Evolutionary conservation across 2,797 vertebrate species (phyloP).

Genomic region (Crocodylus rhombifer): DNA sequence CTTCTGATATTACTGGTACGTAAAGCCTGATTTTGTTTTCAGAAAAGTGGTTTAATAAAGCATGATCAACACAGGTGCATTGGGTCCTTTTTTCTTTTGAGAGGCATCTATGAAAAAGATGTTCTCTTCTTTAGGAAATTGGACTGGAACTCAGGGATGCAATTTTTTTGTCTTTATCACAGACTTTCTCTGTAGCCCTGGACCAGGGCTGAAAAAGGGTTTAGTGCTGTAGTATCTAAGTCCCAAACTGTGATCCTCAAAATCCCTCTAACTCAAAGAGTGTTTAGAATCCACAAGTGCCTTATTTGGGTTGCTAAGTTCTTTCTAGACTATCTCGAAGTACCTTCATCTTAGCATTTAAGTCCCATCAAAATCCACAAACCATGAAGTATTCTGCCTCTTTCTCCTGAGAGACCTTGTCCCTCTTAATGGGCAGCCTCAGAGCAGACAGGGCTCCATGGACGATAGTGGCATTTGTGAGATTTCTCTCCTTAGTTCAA

Average conservation of each 20-base stretch:
- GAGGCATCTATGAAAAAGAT: no score
- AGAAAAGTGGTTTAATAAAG: no score
- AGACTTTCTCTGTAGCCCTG: no score
- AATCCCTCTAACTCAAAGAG: neutral
- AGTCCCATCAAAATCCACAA: neutral
- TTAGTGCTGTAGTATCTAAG: neutral
- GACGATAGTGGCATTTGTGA: neutral
- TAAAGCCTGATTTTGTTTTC: no score
- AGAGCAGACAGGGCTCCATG: neutral
- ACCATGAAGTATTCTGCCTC: rapidly evolving
- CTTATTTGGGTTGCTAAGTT: neutral
- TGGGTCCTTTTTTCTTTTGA: no score
- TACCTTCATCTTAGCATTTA: neutral
- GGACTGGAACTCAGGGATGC: no score
- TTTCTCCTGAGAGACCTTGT: neutral
- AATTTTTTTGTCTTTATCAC: no score
- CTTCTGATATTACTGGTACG: no score
- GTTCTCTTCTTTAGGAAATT: no score
- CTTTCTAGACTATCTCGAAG: neutral
- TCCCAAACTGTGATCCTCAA: neutral
- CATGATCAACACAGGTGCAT: no score
- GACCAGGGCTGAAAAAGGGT: neutral
- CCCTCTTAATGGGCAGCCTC: neutral
- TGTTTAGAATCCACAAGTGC: neutral
- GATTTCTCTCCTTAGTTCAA: neutral